Conservation (phyloP, 2,113 vertebrate species). For the Cranoglanis bouderius region DNA sequence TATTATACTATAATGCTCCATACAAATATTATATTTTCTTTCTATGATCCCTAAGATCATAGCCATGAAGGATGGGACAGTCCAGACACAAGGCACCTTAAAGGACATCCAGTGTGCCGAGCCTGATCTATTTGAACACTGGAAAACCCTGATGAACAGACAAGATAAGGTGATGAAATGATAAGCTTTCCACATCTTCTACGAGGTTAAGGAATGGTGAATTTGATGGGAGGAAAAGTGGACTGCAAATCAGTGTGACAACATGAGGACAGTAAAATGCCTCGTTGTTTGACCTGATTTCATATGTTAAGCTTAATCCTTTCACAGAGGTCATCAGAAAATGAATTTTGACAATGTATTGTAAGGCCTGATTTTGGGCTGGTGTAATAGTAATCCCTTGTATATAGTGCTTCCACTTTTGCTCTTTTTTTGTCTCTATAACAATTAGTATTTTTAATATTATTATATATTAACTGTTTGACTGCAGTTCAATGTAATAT, state of each 20-base stretch:
- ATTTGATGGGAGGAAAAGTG: background rate
- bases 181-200: background rate
- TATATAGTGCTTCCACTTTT: background rate
- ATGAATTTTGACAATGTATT: background rate
- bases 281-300: background rate
- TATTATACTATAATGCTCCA: background rate
- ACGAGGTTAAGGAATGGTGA: background rate
- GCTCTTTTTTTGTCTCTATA: background rate
- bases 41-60: slow-evolving; percentile 80
- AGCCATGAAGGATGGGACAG: slow-evolving; percentile 95
- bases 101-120: slow-evolving; percentile 95
- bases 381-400: background rate
- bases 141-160: slow-evolving; percentile 96
- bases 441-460: background rate
- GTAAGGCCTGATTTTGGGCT: background rate
- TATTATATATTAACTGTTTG: background rate
- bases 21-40: background rate
- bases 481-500: background rate
- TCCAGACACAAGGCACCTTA: slow-evolving; percentile 93
- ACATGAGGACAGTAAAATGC: background rate
- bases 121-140: slow-evolving; percentile 92
- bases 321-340: background rate
- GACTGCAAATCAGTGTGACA: background rate
- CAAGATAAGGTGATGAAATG: slow-evolving; percentile 83
- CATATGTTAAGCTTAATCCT: background rate